A percentile compares a stretch with the other conserved stretches of the same genome.
Conservation (phyloP, 2,888 invertebrate species). For the Ctena decussata region DNA sequence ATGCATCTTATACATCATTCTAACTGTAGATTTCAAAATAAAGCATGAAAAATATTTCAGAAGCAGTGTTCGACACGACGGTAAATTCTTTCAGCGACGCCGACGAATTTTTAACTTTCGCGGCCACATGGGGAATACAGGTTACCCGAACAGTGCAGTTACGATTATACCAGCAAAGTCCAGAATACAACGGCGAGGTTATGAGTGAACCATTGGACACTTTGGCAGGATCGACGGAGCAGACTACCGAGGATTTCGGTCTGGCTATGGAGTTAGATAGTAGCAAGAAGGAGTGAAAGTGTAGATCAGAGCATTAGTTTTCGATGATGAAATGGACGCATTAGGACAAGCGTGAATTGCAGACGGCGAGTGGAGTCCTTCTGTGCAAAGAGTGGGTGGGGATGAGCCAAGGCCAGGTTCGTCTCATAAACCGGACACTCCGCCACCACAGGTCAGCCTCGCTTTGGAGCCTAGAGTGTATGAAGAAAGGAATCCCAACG, state of each 20-base stretch:
- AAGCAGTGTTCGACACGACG: constrained; percentile 8
- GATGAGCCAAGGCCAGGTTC: no score
- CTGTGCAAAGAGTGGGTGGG: no score
- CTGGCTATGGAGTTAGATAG: no score
- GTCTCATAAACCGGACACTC: no score
- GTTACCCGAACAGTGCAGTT: constrained; percentile 3
- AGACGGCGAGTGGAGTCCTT: constrained; percentile 29
- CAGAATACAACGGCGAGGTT: not conserved
- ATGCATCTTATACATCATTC: not conserved
- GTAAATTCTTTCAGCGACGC: constrained; percentile 23
- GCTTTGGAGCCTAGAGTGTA: no score
- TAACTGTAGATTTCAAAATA: constrained; percentile 9
- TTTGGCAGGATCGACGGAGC: not conserved
- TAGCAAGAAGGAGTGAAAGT: constrained; percentile 21
- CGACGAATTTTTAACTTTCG: constrained; percentile 25
- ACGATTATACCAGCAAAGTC: not conserved
- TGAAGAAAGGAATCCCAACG: no score
- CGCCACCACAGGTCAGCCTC: no score
- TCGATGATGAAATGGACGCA: constrained; percentile 42
- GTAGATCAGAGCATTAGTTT: constrained; percentile 10
- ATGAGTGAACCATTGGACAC: not conserved
- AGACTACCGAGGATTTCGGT: not conserved
- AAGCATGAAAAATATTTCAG: constrained; percentile 18
- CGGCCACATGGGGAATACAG: constrained; percentile 17
- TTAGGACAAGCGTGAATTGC: constrained; percentile 1